phyloP scores from a whole-genome alignment of 2,113 vertebrate genomes.

The Rousettus leschenaultii region DNA sequence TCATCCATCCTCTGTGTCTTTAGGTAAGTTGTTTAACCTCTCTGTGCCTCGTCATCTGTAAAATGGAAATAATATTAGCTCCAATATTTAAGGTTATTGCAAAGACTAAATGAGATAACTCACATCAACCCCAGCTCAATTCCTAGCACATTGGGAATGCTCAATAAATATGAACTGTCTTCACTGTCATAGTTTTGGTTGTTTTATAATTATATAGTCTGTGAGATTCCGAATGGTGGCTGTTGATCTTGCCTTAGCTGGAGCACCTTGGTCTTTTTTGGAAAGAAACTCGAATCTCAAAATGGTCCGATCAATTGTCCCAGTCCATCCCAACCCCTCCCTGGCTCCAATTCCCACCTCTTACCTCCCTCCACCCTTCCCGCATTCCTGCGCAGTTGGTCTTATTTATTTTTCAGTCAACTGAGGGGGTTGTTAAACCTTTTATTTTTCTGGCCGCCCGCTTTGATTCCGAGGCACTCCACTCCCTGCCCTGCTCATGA shows the following conservation, averaged over 20 bases:
- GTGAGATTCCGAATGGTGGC: not conserved
- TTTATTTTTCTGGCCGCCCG: conserved; percentile 63
- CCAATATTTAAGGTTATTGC: not conserved
- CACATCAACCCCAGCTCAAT: not conserved
- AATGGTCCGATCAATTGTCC: conserved; percentile 35
- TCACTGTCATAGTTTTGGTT: not conserved
- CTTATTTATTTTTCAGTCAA: conserved; percentile 69
- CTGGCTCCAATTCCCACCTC: not conserved
- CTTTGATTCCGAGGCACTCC: conserved; percentile 54
- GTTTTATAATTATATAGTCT: not conserved
- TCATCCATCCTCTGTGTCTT: not conserved
- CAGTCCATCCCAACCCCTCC: conserved; percentile 9
- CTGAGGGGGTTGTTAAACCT: conserved; percentile 70
- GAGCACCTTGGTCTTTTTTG: not conserved
- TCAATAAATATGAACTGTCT: not conserved
- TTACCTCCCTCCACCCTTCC: conserved; percentile 58
- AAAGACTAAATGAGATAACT: conserved; percentile 20
- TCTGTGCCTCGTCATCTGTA: not conserved
- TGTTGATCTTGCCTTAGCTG: not conserved
- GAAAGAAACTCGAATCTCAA: conserved; percentile 12
- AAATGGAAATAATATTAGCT: not conserved
- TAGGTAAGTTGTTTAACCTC: not conserved
- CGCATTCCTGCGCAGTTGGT: conserved; percentile 52
- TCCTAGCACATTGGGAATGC: not conserved
- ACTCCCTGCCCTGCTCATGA: conserved; percentile 64